Evolutionary conservation across 2,113 vertebrate genomes (phyloP).

Genomic region (Nyctibius bracteatus): DNA sequence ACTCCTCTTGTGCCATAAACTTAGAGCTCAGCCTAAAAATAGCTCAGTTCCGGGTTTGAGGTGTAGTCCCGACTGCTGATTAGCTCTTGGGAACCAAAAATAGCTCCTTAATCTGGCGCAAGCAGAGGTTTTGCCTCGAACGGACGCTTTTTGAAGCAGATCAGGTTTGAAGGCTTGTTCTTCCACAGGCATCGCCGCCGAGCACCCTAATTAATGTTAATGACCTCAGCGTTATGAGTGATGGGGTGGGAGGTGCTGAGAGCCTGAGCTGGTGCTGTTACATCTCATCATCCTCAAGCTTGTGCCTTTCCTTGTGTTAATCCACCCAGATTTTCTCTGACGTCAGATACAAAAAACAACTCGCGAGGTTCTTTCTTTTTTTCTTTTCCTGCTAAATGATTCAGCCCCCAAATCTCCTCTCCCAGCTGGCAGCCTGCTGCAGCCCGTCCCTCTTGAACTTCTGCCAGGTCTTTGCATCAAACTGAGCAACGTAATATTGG

Average conservation of each 20-base stretch:
- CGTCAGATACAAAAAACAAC: background rate
- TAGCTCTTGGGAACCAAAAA: background rate
- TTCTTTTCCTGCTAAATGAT: background rate
- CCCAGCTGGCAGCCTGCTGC: background rate
- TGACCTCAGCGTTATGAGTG: accelerated
- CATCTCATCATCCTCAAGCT: background rate
- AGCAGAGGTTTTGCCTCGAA: background rate
- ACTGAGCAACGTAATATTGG: background rate
- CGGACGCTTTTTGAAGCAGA: background rate
- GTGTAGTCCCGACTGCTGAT: background rate
- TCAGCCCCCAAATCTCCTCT: background rate
- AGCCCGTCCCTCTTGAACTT: background rate
- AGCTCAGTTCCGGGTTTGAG: background rate
- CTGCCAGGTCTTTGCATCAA: background rate
- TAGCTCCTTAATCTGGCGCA: background rate
- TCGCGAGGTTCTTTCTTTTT: background rate
- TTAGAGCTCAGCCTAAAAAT: background rate
- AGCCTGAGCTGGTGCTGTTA: background rate
- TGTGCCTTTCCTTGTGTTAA: background rate
- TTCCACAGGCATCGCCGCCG: accelerated
- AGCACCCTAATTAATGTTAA: background rate
- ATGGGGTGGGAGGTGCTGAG: background rate
- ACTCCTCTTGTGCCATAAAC: background rate
- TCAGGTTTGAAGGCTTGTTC: background rate
- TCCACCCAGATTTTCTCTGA: background rate